Evolutionary conservation across 2,888 invertebrate genomes (phyloP).

Genomic region (Eupsilia transversa): DNA sequence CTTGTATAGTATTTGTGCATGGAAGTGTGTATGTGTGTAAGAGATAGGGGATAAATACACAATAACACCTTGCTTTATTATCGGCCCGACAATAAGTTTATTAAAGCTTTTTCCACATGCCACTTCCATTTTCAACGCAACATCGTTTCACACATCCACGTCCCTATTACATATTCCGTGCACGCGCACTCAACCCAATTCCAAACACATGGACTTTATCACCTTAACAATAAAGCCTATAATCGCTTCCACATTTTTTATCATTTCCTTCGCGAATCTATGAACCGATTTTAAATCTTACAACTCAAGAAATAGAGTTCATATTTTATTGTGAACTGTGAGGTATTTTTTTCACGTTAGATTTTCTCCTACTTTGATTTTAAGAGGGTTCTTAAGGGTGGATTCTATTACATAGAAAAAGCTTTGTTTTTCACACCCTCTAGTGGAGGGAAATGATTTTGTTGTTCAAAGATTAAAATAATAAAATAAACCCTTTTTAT

Average conservation of each 20-base stretch:
- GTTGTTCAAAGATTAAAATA: slow-evolving; percentile 40
- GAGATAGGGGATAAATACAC: too few relatives aligned
- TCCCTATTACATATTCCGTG: slow-evolving; percentile 74
- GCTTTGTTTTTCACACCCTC: slow-evolving; percentile 52
- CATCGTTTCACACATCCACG: slow-evolving; percentile 56
- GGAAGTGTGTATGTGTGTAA: too few relatives aligned
- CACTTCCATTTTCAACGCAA: slow-evolving; percentile 34
- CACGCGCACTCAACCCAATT: slow-evolving; percentile 61
- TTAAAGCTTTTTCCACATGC: too few relatives aligned
- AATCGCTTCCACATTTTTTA: slow-evolving; percentile 45
- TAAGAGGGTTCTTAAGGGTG: slow-evolving; percentile 60
- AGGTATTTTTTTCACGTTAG: slow-evolving; percentile 45
- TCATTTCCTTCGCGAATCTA: slow-evolving; percentile 13
- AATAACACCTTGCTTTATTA: too few relatives aligned
- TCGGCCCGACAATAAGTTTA: too few relatives aligned
- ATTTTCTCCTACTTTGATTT: slow-evolving; percentile 65
- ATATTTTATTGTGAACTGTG: slow-evolving; percentile 44
- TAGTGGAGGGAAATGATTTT: slow-evolving; percentile 29
- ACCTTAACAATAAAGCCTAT: slow-evolving; percentile 5
- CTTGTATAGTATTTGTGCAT: too few relatives aligned
- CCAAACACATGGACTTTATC: slow-evolving; percentile 37
- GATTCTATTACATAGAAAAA: slow-evolving; percentile 52
- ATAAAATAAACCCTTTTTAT: too few relatives aligned
- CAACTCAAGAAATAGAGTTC: slow-evolving; percentile 6
- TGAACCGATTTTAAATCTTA: slow-evolving; percentile 57